Evolutionary conservation across 2,113 vertebrate species (phyloP), one percentile per base, ranked within the genome.

Genomic region (Oncorhynchus kisutch): DNA sequence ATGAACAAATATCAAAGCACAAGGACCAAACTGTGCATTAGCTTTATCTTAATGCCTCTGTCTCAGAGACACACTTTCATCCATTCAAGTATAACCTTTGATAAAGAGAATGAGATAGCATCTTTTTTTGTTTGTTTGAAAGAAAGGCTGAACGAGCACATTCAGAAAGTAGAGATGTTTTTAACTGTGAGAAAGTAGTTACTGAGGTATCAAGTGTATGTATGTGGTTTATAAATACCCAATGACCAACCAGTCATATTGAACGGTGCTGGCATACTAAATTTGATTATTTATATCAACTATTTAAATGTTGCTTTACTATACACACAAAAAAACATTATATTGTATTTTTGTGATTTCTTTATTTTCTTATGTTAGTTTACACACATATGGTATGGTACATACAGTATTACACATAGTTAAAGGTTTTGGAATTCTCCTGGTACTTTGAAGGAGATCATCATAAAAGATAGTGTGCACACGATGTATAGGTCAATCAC

Each of bases 401-500:
- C 39, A 39, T 39, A 39, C 39, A 9, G 39, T 39, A 39, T 39
- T 76, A 79, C 31, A n/a, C 72, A 54, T 67, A 14, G 59, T 62
- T 51, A 57, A 71, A 75, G 31, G 18, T 49, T 22, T n/a, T 62
- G 59, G 8, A 62, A 54, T 7, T 14, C 12, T 18, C 51, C 27
- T 20, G 24, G 74, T 18, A 62, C 45, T 27, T 29, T 27, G 76
- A 45, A 25, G 67, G 68, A 65, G 74, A 49, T 76, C 75, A 71
- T 76, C 83, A 82, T 69, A 80, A 49, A 49, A 62, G 16, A 5
- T 4, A 72, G 79, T 78, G 54, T 85, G 87, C 84, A 87, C 82
- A 85, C 71, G 51, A 67, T 78, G 68, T 74, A 68, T 71, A 70
- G 74, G 72, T 82, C 22, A 51, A 48, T 73, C 48, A 62, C 73